phyloP scores from a whole-genome alignment of 2,888 invertebrate species.

The Dasysyrphus albostriatus region DNA sequence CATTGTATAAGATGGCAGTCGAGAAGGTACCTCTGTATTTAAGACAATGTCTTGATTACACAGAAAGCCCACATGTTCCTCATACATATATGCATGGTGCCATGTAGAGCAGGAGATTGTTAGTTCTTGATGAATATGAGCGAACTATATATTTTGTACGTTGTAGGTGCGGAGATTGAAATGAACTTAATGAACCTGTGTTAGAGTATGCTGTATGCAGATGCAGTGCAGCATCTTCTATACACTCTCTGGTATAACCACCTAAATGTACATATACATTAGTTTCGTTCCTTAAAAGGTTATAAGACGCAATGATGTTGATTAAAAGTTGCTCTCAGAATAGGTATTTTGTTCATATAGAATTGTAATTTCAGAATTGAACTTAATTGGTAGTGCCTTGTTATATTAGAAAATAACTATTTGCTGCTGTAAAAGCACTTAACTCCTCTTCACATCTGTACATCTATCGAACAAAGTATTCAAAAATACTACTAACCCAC shows the following conservation, averaged over 20 bases:
- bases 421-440: background rate
- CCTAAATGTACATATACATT: background rate
- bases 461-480: background rate
- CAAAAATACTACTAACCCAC: background rate
- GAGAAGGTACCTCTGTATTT: conserved; percentile 11
- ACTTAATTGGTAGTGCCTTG: conserved; percentile 9
- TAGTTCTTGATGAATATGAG: conserved; percentile 51
- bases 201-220: conserved; percentile 46
- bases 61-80: conserved; percentile 16
- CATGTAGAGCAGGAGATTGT: conserved; percentile 31
- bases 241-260: background rate
- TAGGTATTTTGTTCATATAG: no score
- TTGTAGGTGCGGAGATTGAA: conserved; percentile 53
- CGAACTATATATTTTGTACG: background rate
- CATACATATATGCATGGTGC: background rate
- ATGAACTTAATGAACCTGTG: conserved; percentile 66
- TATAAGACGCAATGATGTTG: conserved; percentile 31
- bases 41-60: conserved; percentile 63
- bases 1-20: conserved; percentile 40
- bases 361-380: background rate
- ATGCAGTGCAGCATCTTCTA: conserved; percentile 40
- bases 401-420: background rate
- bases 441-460: background rate
- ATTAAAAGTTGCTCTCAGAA: conserved; percentile 21
- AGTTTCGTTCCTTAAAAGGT: background rate